Conservation (phyloP, 2,797 vertebrate species). For the Podarcis lilfordi region DNA sequence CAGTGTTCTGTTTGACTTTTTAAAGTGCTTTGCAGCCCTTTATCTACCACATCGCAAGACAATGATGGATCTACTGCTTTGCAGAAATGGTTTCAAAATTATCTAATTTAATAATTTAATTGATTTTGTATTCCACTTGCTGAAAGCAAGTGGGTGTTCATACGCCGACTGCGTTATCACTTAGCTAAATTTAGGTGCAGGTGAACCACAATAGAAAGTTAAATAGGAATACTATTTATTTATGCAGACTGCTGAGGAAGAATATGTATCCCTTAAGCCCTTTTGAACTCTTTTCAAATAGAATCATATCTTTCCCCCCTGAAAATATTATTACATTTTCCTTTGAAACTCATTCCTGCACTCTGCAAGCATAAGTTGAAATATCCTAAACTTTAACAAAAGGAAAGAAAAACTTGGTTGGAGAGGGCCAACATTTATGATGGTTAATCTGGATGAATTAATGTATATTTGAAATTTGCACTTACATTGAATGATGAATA, state of each 20-base stretch:
- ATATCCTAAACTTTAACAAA: neutral
- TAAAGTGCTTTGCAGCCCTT: neutral
- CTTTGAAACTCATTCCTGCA: neutral
- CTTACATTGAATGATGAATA: neutral
- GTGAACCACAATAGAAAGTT: neutral
- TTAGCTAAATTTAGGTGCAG: neutral
- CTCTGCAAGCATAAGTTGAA: neutral
- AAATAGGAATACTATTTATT: neutral
- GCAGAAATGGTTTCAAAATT: neutral
- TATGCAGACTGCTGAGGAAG: neutral
- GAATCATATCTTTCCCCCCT: neutral
- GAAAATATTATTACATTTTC: neutral
- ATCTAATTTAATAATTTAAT: slow-evolving; percentile 11
- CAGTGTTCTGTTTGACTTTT: neutral
- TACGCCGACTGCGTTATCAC: neutral
- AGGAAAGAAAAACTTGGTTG: neutral
- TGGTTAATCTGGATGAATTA: neutral
- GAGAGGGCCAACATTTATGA: neutral
- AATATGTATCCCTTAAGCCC: neutral
- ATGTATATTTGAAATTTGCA: neutral
- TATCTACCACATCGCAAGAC: neutral
- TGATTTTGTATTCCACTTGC: neutral
- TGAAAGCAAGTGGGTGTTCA: neutral
- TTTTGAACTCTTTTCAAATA: neutral
- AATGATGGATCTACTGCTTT: neutral